phyloP scores from a whole-genome alignment of 64 coral and sea anemone species.

The Astreopora myriophthalma region DNA sequence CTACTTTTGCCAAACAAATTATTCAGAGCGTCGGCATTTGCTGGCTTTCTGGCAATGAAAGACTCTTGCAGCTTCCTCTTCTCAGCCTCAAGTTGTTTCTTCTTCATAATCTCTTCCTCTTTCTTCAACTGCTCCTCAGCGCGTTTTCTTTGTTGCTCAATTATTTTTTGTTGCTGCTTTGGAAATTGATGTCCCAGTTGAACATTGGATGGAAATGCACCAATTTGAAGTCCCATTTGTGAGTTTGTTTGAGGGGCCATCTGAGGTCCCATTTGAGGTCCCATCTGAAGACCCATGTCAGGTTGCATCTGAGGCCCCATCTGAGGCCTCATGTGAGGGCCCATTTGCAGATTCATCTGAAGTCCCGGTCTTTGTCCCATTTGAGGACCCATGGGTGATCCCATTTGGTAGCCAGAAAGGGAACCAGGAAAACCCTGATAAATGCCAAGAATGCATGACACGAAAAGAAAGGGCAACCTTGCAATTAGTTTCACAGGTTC shows the following conservation, averaged over 20 bases:
- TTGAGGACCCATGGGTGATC: not conserved
- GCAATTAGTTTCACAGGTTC: too few species aligned
- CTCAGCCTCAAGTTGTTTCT: slow-evolving; percentile 62
- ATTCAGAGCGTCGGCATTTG: slow-evolving; percentile 15
- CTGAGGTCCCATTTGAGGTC: not conserved
- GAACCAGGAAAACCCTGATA: not conserved
- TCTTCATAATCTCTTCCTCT: slow-evolving; percentile 38
- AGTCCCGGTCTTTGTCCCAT: not conserved
- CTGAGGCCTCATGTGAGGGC: not conserved
- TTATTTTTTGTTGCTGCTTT: slow-evolving; percentile 65
- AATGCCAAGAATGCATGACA: too few species aligned
- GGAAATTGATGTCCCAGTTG: slow-evolving; percentile 42
- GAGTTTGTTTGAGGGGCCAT: not conserved
- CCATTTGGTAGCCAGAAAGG: not conserved
- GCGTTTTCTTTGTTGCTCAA: slow-evolving; percentile 50
- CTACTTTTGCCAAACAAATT: slow-evolving; percentile 39
- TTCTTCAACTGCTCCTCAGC: slow-evolving; percentile 53
- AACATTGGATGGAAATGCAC: slow-evolving; percentile 22
- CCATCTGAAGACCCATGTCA: not conserved
- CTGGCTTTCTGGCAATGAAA: not conserved
- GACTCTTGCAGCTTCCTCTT: slow-evolving; percentile 44
- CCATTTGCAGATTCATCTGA: not conserved
- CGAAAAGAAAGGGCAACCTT: too few species aligned
- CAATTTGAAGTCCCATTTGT: slow-evolving; percentile 25
- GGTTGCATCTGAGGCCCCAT: not conserved